Percentiles rank a stretch among this genome's conserved stretches.
Evolutionary conservation across 2,113 vertebrate species (phyloP).

Genomic region (Oncorhynchus kisutch): DNA sequence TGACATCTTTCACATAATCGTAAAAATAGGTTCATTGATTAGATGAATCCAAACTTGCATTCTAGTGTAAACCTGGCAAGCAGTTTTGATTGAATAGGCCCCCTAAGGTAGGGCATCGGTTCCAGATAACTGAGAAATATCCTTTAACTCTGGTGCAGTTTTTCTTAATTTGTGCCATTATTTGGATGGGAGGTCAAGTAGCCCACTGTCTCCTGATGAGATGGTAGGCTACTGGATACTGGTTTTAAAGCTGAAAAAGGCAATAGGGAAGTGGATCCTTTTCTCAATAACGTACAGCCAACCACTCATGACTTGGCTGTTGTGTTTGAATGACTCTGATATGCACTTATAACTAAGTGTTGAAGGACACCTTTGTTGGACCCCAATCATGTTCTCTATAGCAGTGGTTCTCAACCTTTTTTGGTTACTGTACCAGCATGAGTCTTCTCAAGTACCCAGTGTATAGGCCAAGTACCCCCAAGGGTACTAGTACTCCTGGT

Average conservation of each 20-base stretch:
- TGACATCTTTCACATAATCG: background rate
- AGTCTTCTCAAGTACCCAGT: too few species aligned
- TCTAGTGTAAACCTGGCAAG: background rate
- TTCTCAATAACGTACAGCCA: background rate
- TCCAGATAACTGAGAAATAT: background rate
- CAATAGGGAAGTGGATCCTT: background rate
- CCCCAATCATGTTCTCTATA: too few species aligned
- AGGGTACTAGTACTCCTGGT: too few species aligned
- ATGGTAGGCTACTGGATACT: constrained; percentile 24
- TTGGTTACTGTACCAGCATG: too few species aligned
- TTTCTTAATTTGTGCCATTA: constrained; percentile 7
- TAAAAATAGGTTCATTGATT: background rate
- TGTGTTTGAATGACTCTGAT: too few species aligned
- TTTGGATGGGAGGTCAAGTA: constrained; percentile 9
- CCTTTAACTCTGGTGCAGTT: constrained; percentile 5
- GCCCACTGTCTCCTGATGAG: constrained; percentile 21
- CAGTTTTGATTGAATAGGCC: background rate
- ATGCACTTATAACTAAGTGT: too few species aligned
- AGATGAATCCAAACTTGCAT: background rate
- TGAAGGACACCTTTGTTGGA: too few species aligned
- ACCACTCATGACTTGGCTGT: background rate
- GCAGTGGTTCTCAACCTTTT: too few species aligned
- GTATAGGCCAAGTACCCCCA: too few species aligned
- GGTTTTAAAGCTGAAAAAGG: background rate
- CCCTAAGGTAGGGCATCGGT: background rate